phyloP scores from a whole-genome alignment of 2,113 vertebrate genomes.

The Amazona vittata region DNA sequence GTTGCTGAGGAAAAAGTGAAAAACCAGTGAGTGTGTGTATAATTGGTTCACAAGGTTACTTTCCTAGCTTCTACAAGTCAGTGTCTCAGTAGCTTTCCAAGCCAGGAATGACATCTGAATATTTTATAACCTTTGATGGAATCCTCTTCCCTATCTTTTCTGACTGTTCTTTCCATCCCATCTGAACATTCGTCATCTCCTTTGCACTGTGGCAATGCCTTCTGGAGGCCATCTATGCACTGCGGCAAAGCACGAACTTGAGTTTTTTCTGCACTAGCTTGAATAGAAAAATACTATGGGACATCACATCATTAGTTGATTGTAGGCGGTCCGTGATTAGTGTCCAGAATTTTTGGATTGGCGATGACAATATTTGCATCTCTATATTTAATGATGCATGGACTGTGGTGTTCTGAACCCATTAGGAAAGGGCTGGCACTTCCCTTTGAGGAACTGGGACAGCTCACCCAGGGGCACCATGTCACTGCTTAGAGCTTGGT shows the following conservation, averaged over 20 bases:
- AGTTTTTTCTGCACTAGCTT: not conserved
- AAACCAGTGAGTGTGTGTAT: not conserved
- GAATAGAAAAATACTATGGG: not conserved
- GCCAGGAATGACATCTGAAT: accelerated
- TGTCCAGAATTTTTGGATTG: not conserved
- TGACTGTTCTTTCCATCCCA: not conserved
- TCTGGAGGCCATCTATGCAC: not conserved
- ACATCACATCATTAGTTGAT: accelerated
- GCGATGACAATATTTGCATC: not conserved
- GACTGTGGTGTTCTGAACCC: not conserved
- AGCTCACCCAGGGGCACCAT: not conserved
- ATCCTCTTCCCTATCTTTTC: not conserved
- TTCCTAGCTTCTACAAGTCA: not conserved
- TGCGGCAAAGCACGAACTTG: not conserved
- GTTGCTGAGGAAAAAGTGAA: not conserved
- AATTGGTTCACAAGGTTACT: not conserved
- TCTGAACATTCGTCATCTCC: not conserved
- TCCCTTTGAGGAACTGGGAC: not conserved
- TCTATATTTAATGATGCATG: accelerated
- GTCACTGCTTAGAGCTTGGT: not conserved
- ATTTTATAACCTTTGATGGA: not conserved
- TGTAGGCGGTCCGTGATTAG: not conserved
- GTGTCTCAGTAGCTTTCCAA: not conserved
- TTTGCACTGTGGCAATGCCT: not conserved
- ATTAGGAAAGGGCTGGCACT: not conserved